Evolutionary conservation across 2,797 vertebrate species (phyloP).

Genomic region (Sarcophilus harrisii): DNA sequence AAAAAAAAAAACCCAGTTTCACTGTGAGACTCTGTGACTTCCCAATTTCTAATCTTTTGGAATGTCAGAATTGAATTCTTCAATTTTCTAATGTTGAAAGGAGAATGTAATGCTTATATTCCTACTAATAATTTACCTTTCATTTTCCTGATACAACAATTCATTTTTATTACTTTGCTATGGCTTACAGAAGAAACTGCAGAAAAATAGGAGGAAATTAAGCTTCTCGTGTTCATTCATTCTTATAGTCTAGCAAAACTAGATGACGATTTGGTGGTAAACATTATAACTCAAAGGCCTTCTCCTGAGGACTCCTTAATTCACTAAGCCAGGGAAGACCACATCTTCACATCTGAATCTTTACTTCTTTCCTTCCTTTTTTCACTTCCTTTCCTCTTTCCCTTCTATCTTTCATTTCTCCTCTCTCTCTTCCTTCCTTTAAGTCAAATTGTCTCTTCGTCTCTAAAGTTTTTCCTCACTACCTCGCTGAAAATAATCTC

Average conservation of each 20-base stretch:
- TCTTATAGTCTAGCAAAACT: conserved; percentile 27
- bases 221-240: not conserved
- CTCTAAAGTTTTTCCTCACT: not conserved
- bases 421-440: not conserved
- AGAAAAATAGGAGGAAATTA: conserved; percentile 12
- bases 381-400: not conserved
- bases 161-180: conserved; percentile 43
- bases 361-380: not conserved
- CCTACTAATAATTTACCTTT: not conserved
- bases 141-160: not conserved
- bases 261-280: conserved; percentile 47
- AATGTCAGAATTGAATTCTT: not conserved
- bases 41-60: not conserved
- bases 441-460: not conserved
- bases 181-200: conserved; percentile 46
- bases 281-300: not conserved
- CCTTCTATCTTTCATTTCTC: too few species aligned
- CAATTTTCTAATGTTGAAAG: not conserved
- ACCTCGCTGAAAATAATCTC: not conserved
- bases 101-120: not conserved
- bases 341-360: not conserved
- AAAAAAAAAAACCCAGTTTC: not conserved
- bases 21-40: not conserved
- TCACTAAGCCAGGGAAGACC: not conserved
- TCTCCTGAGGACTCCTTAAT: not conserved